A percentile compares a stretch with the other conserved stretches of the same genome.
Evolutionary conservation across 2,888 invertebrate species (phyloP).

Genomic region (Synergus japonicus): DNA sequence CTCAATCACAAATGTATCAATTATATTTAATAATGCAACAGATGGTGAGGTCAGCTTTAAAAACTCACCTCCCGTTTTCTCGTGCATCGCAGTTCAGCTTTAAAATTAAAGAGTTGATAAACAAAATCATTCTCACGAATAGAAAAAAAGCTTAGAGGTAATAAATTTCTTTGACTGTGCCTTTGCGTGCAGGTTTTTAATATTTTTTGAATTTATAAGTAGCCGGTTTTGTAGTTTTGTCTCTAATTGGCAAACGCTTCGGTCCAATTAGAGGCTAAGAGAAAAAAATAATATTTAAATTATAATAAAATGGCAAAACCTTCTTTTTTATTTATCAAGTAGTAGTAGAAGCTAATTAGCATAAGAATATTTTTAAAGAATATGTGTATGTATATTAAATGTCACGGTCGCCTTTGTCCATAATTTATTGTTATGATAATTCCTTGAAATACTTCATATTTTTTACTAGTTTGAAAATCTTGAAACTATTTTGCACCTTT

Average conservation of each 20-base stretch:
- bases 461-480: no score
- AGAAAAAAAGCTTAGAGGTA: not conserved
- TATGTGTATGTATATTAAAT: no score
- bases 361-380: not conserved
- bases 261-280: not conserved
- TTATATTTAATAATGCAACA: no score
- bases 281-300: not conserved
- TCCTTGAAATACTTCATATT: no score
- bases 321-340: not conserved
- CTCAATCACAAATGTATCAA: constrained; percentile 35
- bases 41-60: not conserved
- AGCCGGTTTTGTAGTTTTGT: not conserved
- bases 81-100: not conserved
- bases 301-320: not conserved
- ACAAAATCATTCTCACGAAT: not conserved
- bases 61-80: not conserved
- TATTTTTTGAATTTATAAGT: no score
- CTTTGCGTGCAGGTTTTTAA: not conserved
- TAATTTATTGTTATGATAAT: no score
- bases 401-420: no score
- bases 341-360: not conserved
- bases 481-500: no score
- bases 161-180: not conserved
- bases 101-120: constrained; percentile 7
- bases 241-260: not conserved